Evolutionary conservation across 2,113 vertebrate species (phyloP), one percentile per base, ranked within the genome.

Genomic region (Varanus salvator): DNA sequence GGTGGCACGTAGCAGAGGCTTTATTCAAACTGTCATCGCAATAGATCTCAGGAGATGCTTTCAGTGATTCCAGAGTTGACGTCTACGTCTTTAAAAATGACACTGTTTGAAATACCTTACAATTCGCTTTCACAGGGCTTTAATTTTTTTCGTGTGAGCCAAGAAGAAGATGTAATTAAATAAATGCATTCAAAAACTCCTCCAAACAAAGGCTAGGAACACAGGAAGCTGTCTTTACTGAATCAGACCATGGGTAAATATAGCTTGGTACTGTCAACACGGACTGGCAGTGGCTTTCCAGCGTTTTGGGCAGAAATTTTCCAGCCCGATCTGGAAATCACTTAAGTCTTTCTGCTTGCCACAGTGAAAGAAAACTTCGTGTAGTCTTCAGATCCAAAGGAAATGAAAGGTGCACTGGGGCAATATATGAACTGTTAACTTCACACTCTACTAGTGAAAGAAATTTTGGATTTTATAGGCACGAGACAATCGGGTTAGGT

Each of bases 1-100:
- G 94, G 92, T 50, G 93, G 95, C 93, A 96, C 96, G 98, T 98
- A 97, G 98, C 98, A 98, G 98, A 96, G 93, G 96, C 98, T 98
- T 99, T 98, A 98, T 99, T 98, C 95, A 93, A 98, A 98, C 98
- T 99, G 99, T 99, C 99, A 99, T 98, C 98, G 94, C 97, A 97
- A 95, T 96, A 97, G 98, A 97, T 98, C 98, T 98, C 95, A 96
- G 97, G 95, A 96, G 69, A 86, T 95, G 97, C 98, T 98, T 98
- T 98, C 97, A 98, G 97, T 98, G 97, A 98, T 98, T 97, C 96
- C 97, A 97, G 93, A 88, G 71, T 93, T 97, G 95, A 91, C 95
- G 94, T 98, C 98, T 98, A 96, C 97, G 96, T 97, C 91, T 94
- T 50, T 96, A 88, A 90, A 94, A 93, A 96, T 25, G 96, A 96